Evolutionary conservation across 2,888 invertebrate genomes (phyloP).

Genomic region (Meganola albula): DNA sequence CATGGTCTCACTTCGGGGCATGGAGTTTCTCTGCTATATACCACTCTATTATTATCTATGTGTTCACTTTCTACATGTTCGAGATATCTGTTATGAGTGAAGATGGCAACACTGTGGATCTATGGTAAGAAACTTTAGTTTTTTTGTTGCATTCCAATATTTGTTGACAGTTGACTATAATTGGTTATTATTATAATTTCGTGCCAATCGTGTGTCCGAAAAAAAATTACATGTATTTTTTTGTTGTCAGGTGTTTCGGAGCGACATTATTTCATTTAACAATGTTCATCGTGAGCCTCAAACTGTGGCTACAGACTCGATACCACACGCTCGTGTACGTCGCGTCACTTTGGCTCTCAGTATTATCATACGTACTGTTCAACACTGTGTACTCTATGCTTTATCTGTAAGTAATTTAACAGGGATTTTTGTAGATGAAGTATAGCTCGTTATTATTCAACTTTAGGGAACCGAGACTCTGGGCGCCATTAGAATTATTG

Average conservation of each 20-base stretch:
- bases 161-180: too few relatives aligned
- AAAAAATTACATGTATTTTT: too few relatives aligned
- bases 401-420: conserved; percentile 73
- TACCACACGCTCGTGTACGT: conserved; percentile 77
- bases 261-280: conserved; percentile 77
- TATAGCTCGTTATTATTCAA: too few relatives aligned
- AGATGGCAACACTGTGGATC: conserved; percentile 72
- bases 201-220: too few relatives aligned
- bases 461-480: too few relatives aligned
- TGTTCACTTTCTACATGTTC: conserved; percentile 65
- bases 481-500: too few relatives aligned
- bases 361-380: conserved; percentile 73
- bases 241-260: conserved; percentile 73
- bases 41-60: conserved; percentile 81
- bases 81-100: conserved; percentile 64
- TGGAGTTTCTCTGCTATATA: conserved; percentile 81
- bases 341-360: conserved; percentile 58
- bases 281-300: conserved; percentile 77
- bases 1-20: conserved; percentile 77
- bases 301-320: conserved; percentile 79
- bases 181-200: too few relatives aligned
- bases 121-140: conserved; percentile 55
- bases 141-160: neutral
- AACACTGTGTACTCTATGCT: conserved; percentile 77
- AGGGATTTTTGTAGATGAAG: conserved; percentile 1